Conservation (phyloP, 2,113 vertebrate genomes). For the Anguilla japonica region DNA sequence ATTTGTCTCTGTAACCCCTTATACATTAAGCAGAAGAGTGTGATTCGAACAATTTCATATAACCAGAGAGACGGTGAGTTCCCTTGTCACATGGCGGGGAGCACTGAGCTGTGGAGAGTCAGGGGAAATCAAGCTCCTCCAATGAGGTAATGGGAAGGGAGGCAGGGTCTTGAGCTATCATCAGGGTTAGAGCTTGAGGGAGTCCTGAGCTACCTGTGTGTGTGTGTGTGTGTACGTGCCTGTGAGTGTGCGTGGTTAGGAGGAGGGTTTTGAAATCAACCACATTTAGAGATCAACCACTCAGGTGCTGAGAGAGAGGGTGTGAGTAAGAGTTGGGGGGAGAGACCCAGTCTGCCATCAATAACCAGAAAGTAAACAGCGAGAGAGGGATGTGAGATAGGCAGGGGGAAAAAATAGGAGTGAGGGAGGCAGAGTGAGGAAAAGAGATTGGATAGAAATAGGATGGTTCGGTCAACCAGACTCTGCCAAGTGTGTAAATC, state of each 20-base stretch:
- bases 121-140: background rate
- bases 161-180: background rate
- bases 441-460: background rate
- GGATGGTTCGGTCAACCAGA: background rate
- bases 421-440: background rate
- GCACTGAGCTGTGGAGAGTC: background rate
- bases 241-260: background rate
- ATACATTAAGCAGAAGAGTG: background rate
- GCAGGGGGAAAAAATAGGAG: background rate
- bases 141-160: background rate
- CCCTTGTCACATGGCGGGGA: background rate
- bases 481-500: background rate
- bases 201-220: background rate
- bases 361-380: background rate
- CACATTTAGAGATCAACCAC: too few relatives aligned
- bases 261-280: background rate
- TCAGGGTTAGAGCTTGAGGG: background rate
- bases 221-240: background rate
- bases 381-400: background rate
- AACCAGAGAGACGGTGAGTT: background rate
- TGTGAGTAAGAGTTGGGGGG: too few relatives aligned
- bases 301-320: too few relatives aligned
- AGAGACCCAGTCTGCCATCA: background rate
- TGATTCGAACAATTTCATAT: background rate
- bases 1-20: background rate